phyloP scores from a whole-genome alignment of 2,113 vertebrate species.

The Haemorhous mexicanus region DNA sequence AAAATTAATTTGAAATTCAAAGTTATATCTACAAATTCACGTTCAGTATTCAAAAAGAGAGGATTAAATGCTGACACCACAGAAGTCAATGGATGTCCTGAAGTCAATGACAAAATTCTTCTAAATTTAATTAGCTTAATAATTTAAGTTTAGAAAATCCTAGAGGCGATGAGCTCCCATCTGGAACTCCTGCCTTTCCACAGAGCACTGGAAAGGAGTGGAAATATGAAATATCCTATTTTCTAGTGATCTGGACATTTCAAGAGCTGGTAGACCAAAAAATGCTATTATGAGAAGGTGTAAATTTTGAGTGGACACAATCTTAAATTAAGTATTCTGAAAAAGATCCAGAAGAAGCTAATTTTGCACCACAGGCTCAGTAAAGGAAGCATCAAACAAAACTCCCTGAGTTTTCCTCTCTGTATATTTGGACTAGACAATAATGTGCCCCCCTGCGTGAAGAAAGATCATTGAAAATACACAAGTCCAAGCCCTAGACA shows the following conservation, averaged over 20 bases:
- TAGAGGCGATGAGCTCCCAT: not conserved
- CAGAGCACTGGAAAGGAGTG: not conserved
- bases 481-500: not conserved
- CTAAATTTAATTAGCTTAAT: not conserved
- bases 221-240: not conserved
- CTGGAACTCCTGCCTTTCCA: accelerated
- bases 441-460: not conserved
- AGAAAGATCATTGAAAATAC: not conserved
- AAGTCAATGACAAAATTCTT: not conserved
- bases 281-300: not conserved
- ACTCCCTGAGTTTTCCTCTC: not conserved
- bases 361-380: not conserved
- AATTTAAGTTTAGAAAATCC: not conserved
- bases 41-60: not conserved
- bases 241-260: not conserved
- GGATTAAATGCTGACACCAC: not conserved
- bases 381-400: not conserved
- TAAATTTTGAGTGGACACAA: not conserved
- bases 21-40: not conserved
- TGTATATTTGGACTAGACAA: not conserved
- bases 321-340: not conserved
- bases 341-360: not conserved
- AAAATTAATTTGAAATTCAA: not conserved
- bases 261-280: not conserved
- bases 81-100: not conserved